Evolutionary conservation across 2,797 vertebrate species (phyloP).

Genomic region (Peromyscus attwateri): DNA sequence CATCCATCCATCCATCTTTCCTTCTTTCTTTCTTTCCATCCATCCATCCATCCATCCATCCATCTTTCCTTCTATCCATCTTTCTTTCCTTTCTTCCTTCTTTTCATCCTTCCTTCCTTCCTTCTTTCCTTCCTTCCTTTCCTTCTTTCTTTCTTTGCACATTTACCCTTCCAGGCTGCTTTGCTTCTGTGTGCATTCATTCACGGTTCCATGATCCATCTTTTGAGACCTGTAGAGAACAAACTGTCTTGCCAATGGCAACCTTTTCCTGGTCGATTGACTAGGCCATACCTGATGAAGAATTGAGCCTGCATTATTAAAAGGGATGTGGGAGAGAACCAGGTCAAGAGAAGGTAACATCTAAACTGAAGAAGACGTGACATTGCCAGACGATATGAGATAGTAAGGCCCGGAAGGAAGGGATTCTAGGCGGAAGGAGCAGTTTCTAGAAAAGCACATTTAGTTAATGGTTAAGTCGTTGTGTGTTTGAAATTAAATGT

Average conservation of each 20-base stretch:
- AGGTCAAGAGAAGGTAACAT: background rate
- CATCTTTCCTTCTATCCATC: background rate
- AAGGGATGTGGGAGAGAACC: background rate
- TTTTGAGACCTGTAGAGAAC: background rate
- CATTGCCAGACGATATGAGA: background rate
- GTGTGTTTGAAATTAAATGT: background rate
- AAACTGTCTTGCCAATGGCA: background rate
- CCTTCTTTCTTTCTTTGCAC: background rate
- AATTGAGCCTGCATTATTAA: background rate
- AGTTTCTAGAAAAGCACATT: background rate
- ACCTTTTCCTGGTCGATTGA: background rate
- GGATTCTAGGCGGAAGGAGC: background rate
- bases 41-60: rapidly evolving
- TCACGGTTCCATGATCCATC: too few relatives aligned
- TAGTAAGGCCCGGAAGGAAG: background rate
- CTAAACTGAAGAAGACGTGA: background rate
- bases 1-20: rapidly evolving
- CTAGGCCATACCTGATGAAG: background rate
- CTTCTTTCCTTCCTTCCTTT: rapidly evolving
- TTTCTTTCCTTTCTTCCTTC: background rate
- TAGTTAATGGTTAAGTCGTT: background rate
- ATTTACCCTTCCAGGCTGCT: rapidly evolving
- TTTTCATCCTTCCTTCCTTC: too few relatives aligned
- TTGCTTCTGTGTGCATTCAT: background rate
- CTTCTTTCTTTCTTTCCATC: background rate